Evolutionary conservation across 1,140 invertebrate genomes (phyloP).

Genomic region (Drosophila oshimai): DNA sequence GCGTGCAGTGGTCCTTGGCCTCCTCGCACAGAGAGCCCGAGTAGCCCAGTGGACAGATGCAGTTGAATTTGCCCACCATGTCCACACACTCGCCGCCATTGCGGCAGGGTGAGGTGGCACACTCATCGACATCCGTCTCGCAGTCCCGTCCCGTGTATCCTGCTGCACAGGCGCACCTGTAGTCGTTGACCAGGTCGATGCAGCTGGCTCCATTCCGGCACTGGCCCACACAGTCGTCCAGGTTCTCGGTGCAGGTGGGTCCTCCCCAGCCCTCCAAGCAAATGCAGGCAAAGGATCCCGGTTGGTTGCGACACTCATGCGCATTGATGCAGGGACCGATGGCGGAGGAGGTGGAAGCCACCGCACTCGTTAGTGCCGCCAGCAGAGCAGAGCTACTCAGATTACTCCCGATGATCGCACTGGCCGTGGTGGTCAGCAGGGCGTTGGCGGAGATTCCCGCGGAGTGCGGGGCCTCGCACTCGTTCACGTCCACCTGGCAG

Average conservation of each 20-base stretch:
- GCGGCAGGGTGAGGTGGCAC: conserved; percentile 88
- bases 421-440: conserved; percentile 82
- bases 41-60: conserved; percentile 91
- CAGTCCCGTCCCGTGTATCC: conserved; percentile 90
- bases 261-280: conserved; percentile 93
- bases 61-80: conserved; percentile 87
- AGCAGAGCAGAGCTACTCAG: conserved; percentile 86
- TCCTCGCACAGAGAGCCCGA: conserved; percentile 91
- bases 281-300: conserved; percentile 92
- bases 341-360: conserved; percentile 85
- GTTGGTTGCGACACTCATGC: conserved; percentile 89
- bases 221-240: conserved; percentile 93
- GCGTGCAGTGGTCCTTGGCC: conserved; percentile 92
- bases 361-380: conserved; percentile 92
- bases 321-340: conserved; percentile 91
- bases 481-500: conserved; percentile 90
- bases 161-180: conserved; percentile 89
- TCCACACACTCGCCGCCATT: conserved; percentile 91
- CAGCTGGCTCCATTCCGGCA: conserved; percentile 91
- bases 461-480: conserved; percentile 84
- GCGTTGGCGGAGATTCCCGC: conserved; percentile 42
- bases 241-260: conserved; percentile 93
- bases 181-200: conserved; percentile 91
- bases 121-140: conserved; percentile 88
- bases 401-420: conserved; percentile 65